A percentile compares a stretch with the other conserved stretches of the same genome.
These are phyloP conservation scores for Anarrhichthys ocellatus DNA, from an alignment of 2,113 vertebrate genomes.

Conservation along the genomic window DNA sequence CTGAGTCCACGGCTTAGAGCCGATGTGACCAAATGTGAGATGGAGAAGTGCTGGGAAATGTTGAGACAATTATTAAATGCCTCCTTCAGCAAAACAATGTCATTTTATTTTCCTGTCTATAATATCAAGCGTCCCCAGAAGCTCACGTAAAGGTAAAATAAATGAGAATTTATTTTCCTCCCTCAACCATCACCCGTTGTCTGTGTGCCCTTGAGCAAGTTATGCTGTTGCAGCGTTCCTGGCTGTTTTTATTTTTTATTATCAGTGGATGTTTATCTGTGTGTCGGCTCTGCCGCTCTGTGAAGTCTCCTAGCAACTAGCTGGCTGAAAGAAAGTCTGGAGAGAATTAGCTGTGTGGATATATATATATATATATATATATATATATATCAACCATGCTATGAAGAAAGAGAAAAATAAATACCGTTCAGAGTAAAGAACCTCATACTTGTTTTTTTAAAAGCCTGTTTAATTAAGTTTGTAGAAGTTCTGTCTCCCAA, in stretches of 20 bases:
- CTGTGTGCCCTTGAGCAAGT: slow-evolving; percentile 21
- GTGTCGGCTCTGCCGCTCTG: slow-evolving; percentile 34
- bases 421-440: background rate
- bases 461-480: background rate
- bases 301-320: slow-evolving; percentile 68
- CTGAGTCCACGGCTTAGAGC: background rate
- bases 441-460: background rate
- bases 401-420: background rate
- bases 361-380: too few relatives aligned
- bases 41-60: background rate
- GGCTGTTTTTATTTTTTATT: slow-evolving; percentile 19
- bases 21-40: too few relatives aligned
- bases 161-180: background rate
- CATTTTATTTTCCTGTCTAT: background rate
- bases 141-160: background rate
- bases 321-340: slow-evolving; percentile 35
- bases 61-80: background rate
- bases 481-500: background rate
- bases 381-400: background rate
- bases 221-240: background rate
- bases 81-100: background rate
- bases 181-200: background rate
- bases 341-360: slow-evolving; percentile 39
- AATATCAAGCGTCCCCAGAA: background rate
- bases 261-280: slow-evolving; percentile 33